A percentile compares a stretch with the other conserved stretches of the same genome.
phyloP scores from a whole-genome alignment of 2,888 invertebrate species.

The Boloria selene region DNA sequence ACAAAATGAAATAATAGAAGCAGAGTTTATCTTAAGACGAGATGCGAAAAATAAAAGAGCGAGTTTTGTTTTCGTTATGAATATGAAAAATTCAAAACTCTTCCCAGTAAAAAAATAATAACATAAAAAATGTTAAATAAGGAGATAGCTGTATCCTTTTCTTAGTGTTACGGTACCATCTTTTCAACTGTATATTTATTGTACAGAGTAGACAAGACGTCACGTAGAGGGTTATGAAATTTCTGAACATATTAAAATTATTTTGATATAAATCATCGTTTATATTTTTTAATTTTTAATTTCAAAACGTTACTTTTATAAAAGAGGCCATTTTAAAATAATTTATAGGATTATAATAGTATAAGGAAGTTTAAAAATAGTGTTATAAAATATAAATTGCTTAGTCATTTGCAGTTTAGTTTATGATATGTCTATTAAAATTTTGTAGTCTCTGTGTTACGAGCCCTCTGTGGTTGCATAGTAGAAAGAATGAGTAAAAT shows the following conservation, averaged over 20 bases:
- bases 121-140: slow-evolving; percentile 74
- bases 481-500: slow-evolving; percentile 66
- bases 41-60: slow-evolving; percentile 39
- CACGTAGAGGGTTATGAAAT: neutral
- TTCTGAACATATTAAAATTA: neutral
- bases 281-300: neutral
- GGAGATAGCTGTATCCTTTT: slow-evolving; percentile 62
- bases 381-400: too few relatives aligned
- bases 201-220: slow-evolving; percentile 51
- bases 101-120: slow-evolving; percentile 66
- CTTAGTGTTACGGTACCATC: slow-evolving; percentile 66
- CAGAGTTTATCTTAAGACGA: slow-evolving; percentile 27
- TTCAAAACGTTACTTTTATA: neutral
- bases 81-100: slow-evolving; percentile 60
- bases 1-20: slow-evolving; percentile 25
- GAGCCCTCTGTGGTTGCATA: slow-evolving; percentile 48
- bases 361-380: too few relatives aligned
- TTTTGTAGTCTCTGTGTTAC: slow-evolving; percentile 27
- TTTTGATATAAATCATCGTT: too few relatives aligned
- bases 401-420: neutral
- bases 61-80: slow-evolving; percentile 51
- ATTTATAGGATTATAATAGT: too few relatives aligned
- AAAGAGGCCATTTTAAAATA: too few relatives aligned
- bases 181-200: slow-evolving; percentile 63
- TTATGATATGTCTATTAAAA: neutral